phyloP scores from a whole-genome alignment of 2,888 invertebrate genomes.

The Panzeria rudis region DNA sequence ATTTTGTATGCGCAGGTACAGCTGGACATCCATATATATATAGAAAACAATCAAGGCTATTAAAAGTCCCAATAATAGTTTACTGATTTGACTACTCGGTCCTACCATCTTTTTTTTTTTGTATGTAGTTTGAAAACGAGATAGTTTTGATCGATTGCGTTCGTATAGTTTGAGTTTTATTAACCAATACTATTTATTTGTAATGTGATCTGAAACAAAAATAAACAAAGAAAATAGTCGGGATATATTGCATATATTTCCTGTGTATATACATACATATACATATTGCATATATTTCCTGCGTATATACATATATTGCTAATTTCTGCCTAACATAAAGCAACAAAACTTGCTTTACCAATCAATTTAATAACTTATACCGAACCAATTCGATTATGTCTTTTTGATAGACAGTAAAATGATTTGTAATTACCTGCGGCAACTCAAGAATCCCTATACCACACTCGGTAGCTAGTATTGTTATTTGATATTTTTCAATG shows the following conservation, averaged over 20 bases:
- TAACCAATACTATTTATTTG: conserved; percentile 24
- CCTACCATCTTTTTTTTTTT: conserved; percentile 86
- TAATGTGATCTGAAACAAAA: conserved; percentile 55
- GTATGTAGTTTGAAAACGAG: not conserved
- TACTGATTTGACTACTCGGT: conserved; percentile 89
- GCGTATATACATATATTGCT: conserved; percentile 12
- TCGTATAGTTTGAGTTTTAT: not conserved
- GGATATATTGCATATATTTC: conserved; percentile 8
- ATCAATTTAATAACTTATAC: not conserved
- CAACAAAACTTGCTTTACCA: not conserved
- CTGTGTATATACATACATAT: not conserved
- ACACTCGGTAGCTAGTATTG: conserved; percentile 96
- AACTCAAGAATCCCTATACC: conserved; percentile 94
- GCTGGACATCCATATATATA: conserved; percentile 89
- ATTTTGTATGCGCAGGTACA: conserved; percentile 89
- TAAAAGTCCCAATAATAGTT: conserved; percentile 86
- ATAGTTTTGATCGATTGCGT: conserved; percentile 1
- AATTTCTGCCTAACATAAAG: conserved; percentile 18
- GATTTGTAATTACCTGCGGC: conserved; percentile 89
- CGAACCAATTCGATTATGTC: conserved; percentile 53
- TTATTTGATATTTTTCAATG: conserved; percentile 94
- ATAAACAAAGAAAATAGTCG: conserved; percentile 38
- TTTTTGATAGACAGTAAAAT: conserved; percentile 27
- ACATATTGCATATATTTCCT: conserved; percentile 14
- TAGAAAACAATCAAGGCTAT: conserved; percentile 87